Evolutionary conservation across 2,888 invertebrate genomes (phyloP).

Genomic region (Yponomeuta sedellus): DNA sequence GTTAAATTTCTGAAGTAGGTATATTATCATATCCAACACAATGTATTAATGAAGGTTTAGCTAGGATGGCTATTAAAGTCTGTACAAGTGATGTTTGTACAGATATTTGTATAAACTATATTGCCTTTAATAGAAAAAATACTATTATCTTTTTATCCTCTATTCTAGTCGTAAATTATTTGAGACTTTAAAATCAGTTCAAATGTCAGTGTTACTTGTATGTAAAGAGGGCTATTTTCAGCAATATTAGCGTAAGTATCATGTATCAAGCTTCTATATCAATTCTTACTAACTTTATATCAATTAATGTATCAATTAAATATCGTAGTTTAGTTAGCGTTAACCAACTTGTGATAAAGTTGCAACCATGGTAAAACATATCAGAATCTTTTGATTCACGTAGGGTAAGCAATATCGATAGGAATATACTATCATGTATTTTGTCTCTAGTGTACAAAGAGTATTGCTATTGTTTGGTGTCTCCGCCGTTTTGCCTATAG

Average conservation of each 20-base stretch:
- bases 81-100: not conserved
- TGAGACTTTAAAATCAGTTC: not conserved
- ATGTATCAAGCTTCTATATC: constrained; percentile 30
- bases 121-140: not conserved
- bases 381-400: constrained; percentile 82
- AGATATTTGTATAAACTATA: not conserved
- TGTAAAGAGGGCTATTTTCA: constrained; percentile 28
- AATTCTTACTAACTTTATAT: constrained; percentile 40
- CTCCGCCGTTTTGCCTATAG: constrained; percentile 27
- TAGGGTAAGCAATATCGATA: constrained; percentile 50
- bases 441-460: constrained; percentile 44
- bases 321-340: constrained; percentile 37
- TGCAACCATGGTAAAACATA: constrained; percentile 84
- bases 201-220: not conserved
- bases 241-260: constrained; percentile 54
- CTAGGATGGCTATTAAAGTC: not conserved
- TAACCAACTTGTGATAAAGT: constrained; percentile 75
- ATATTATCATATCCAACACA: not conserved
- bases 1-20: not conserved
- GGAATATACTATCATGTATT: constrained; percentile 19
- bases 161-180: not conserved
- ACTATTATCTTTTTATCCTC: not conserved
- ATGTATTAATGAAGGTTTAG: not conserved
- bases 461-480: constrained; percentile 1
- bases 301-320: constrained; percentile 66